Conservation (phyloP, 2,113 vertebrate genomes). For the Aldabrachelys gigantea region DNA sequence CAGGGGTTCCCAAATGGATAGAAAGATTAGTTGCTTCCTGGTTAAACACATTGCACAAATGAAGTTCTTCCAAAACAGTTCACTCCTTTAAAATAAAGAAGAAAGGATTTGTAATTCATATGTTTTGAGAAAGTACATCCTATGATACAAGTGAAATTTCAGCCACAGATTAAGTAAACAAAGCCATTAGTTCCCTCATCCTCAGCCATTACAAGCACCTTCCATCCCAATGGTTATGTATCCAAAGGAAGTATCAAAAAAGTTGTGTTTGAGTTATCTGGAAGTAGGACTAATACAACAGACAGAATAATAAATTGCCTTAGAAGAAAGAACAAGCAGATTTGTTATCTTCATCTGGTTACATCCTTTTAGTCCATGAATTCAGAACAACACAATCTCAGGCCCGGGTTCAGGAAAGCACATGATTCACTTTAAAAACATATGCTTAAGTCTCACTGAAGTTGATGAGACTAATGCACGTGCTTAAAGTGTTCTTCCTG, state of each 20-base stretch:
- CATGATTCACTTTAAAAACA: not conserved
- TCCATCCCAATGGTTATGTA: not conserved
- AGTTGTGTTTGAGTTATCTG: not conserved
- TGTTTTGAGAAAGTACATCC: not conserved
- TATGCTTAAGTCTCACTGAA: not conserved
- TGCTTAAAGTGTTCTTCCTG: not conserved
- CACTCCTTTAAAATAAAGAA: not conserved
- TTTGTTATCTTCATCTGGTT: not conserved
- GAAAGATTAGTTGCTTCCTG: not conserved
- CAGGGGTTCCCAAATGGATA: not conserved
- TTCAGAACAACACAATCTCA: not conserved
- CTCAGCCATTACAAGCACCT: not conserved
- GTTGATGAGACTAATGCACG: not conserved
- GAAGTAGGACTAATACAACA: not conserved
- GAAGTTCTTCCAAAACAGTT: not conserved
- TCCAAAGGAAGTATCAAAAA: not conserved
- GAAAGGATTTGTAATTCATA: not conserved
- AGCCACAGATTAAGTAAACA: not conserved
- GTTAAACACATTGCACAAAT: rapidly evolving
- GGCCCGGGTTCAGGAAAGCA: not conserved
- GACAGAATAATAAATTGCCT: not conserved
- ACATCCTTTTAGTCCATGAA: not conserved
- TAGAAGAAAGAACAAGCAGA: not conserved
- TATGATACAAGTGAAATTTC: not conserved
- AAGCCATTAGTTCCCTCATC: not conserved